These are phyloP conservation scores for Discoglossus pictus DNA, from an alignment of 2,797 vertebrate genomes.

Conservation along the genomic window DNA sequence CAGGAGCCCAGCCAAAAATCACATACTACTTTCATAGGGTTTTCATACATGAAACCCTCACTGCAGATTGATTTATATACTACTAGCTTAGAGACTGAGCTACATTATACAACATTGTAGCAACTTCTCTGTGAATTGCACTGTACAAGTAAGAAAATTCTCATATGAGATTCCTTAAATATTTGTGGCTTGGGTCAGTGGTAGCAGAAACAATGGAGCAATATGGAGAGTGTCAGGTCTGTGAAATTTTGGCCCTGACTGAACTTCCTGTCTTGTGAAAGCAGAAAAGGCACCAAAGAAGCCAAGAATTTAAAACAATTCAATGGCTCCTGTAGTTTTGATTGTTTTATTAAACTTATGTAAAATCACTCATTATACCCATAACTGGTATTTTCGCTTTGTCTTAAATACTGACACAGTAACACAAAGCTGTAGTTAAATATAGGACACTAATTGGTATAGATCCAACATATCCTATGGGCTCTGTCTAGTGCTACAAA, in stretches of 20 bases:
- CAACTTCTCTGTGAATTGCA: constrained; percentile 29
- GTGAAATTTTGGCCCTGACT: constrained; percentile 56
- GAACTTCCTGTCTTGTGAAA: constrained; percentile 56
- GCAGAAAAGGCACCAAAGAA: constrained; percentile 51
- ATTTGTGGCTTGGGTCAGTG: constrained; percentile 55
- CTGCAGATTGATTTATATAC: not conserved
- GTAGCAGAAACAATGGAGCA: constrained; percentile 53
- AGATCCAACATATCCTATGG: no score
- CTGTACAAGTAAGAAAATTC: constrained; percentile 8
- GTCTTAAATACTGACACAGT: not conserved
- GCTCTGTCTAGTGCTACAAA: no score
- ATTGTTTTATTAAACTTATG: not conserved
- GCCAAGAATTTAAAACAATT: constrained; percentile 21
- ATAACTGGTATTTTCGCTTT: not conserved
- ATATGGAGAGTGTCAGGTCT: constrained; percentile 58
- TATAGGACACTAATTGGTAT: no score
- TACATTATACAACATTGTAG: constrained; percentile 12
- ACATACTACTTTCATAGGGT: not conserved
- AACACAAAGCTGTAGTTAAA: no score
- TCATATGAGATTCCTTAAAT: constrained; percentile 43
- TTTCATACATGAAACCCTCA: not conserved
- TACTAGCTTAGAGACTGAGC: constrained; percentile 18
- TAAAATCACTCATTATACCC: not conserved
- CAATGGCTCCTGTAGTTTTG: not conserved
- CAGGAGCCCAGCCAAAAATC: constrained; percentile 20